Conservation (phyloP, 2,888 invertebrate species). For the Cryptocheilus praepositus region DNA sequence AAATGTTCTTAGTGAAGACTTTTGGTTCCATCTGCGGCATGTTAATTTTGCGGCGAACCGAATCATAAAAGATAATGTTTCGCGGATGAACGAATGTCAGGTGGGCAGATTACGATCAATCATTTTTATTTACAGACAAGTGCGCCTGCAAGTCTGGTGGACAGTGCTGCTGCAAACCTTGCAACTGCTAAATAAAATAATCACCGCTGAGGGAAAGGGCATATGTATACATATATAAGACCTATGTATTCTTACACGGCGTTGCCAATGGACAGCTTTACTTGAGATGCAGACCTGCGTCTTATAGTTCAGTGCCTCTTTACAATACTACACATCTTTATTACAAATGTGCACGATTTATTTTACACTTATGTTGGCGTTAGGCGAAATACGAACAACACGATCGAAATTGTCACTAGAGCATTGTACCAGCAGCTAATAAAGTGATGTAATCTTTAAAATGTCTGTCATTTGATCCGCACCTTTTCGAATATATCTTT, state of each 20-base stretch:
- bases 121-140: conserved; percentile 56
- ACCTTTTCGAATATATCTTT: not conserved
- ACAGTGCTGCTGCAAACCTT: conserved; percentile 47
- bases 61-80: not conserved
- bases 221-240: conserved; percentile 18
- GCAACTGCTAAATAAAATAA: conserved; percentile 41
- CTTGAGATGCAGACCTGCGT: no score
- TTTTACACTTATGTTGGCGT: not conserved
- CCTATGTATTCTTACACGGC: conserved; percentile 2
- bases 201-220: conserved; percentile 11
- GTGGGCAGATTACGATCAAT: not conserved
- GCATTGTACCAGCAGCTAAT: conserved; percentile 13
- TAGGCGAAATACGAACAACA: not conserved
- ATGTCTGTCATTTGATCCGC: not conserved
- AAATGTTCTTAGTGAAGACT: no score
- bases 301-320: no score
- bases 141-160: conserved; percentile 63
- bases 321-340: no score
- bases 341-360: no score
- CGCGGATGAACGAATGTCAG: conserved; percentile 2
- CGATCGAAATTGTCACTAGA: not conserved
- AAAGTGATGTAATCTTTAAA: conserved; percentile 30
- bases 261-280: not conserved
- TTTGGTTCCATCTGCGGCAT: no score
- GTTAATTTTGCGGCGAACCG: not conserved